A percentile compares a stretch with the other conserved stretches of the same genome.
Evolutionary conservation across 1,140 invertebrate species (phyloP).

Genomic region (Drosophila nannoptera): DNA sequence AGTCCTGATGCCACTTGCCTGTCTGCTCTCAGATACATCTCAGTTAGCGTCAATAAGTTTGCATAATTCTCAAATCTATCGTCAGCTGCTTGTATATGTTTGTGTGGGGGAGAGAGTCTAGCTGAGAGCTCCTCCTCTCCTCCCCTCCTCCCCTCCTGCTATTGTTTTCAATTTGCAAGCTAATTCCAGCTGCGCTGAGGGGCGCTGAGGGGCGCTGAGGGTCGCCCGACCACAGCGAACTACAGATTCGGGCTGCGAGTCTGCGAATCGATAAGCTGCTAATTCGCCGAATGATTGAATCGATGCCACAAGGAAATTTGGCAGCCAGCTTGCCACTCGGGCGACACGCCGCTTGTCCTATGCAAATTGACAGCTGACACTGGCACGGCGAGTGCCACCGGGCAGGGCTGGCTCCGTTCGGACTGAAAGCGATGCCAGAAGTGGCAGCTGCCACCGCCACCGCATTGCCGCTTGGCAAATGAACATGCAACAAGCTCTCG

Average conservation of each 20-base stretch:
- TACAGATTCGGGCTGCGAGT: background rate
- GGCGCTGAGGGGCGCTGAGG: background rate
- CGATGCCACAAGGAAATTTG: slow-evolving; percentile 23
- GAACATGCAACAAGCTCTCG: slow-evolving; percentile 32
- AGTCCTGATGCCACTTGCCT: too few relatives aligned
- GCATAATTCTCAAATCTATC: too few relatives aligned
- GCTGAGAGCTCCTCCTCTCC: too few relatives aligned
- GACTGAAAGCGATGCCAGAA: slow-evolving; percentile 46
- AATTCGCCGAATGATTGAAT: slow-evolving; percentile 30
- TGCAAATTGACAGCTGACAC: slow-evolving; percentile 36
- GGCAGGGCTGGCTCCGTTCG: slow-evolving; percentile 10
- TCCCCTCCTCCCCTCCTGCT: too few relatives aligned
- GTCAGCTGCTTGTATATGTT: too few relatives aligned
- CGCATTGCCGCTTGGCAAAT: slow-evolving; percentile 10
- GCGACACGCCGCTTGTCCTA: slow-evolving; percentile 15
- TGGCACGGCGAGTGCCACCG: too few relatives aligned
- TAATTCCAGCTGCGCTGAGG: background rate
- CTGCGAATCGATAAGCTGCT: slow-evolving; percentile 8
- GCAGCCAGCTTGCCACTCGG: background rate
- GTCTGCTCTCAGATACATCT: too few relatives aligned
- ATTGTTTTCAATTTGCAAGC: background rate
- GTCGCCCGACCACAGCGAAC: background rate
- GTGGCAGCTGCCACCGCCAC: slow-evolving; percentile 37
- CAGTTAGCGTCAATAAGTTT: too few relatives aligned
- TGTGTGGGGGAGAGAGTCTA: too few relatives aligned